Evolutionary conservation across 2,797 vertebrate species (phyloP).

Genomic region (Geotrypetes seraphini): DNA sequence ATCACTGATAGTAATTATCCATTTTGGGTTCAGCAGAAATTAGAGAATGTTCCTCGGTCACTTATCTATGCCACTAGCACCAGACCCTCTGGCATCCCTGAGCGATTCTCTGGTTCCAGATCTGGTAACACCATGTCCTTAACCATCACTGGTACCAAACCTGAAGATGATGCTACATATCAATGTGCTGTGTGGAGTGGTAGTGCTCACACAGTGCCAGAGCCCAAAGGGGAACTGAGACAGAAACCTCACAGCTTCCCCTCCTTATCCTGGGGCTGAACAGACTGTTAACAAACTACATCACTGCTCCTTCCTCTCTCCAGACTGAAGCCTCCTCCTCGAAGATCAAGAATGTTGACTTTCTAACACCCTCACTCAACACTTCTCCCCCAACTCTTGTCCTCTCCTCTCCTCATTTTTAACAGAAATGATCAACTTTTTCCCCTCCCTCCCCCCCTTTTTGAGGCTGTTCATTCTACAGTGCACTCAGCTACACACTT

Average conservation of each 20-base stretch:
- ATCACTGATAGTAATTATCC: not conserved
- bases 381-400: too few species aligned
- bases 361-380: too few species aligned
- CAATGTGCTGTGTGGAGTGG: conserved; percentile 4
- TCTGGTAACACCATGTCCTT: not conserved
- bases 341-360: too few species aligned
- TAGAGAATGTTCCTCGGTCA: not conserved
- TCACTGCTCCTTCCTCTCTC: not conserved
- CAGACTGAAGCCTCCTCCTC: not conserved
- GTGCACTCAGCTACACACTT: too few species aligned
- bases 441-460: too few species aligned
- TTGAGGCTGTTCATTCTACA: too few species aligned
- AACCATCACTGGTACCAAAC: not conserved
- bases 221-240: not conserved
- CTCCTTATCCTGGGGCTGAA: not conserved
- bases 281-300: not conserved
- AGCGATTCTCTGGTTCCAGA: not conserved
- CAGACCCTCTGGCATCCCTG: not conserved
- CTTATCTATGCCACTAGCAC: not conserved
- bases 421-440: too few species aligned
- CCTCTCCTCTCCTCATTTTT: too few species aligned
- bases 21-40: not conserved
- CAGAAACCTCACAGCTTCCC: not conserved
- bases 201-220: not conserved
- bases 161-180: conserved; percentile 1